Evolutionary conservation across 2,113 vertebrate species (phyloP).

Genomic region (Suncus etruscus): DNA sequence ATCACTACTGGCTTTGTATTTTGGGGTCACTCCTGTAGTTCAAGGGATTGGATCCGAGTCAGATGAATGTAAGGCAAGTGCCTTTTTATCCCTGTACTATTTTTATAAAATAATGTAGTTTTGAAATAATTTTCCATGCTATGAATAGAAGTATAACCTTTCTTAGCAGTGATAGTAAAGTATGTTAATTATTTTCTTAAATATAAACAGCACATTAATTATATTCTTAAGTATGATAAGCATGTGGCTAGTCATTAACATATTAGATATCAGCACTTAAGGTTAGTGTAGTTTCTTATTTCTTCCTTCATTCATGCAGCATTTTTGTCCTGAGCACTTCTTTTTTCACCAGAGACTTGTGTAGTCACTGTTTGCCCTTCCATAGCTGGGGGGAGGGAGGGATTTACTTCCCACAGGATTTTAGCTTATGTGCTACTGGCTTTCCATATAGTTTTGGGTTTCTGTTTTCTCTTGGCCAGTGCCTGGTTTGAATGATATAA

Average conservation of each 20-base stretch:
- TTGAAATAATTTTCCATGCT: not conserved
- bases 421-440: slow-evolving; percentile 21
- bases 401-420: slow-evolving; percentile 20
- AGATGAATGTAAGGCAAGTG: no score
- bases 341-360: not conserved
- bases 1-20: no score
- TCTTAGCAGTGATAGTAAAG: not conserved
- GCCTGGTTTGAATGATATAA: slow-evolving; percentile 47
- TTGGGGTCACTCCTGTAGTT: no score
- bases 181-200: no score
- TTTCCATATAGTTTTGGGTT: slow-evolving; percentile 34
- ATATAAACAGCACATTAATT: no score
- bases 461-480: slow-evolving; percentile 40
- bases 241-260: not conserved
- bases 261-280: not conserved
- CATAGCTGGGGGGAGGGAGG: not conserved
- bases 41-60: no score
- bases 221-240: not conserved
- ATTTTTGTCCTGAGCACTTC: not conserved
- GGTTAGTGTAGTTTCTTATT: not conserved
- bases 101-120: no score
- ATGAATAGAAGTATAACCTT: not conserved
- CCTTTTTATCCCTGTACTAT: no score
- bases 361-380: not conserved
- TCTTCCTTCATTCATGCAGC: not conserved